A percentile compares a stretch with the other conserved stretches of the same genome.
Conservation (phyloP, 2,888 invertebrate species). For the Colletes collaris region DNA sequence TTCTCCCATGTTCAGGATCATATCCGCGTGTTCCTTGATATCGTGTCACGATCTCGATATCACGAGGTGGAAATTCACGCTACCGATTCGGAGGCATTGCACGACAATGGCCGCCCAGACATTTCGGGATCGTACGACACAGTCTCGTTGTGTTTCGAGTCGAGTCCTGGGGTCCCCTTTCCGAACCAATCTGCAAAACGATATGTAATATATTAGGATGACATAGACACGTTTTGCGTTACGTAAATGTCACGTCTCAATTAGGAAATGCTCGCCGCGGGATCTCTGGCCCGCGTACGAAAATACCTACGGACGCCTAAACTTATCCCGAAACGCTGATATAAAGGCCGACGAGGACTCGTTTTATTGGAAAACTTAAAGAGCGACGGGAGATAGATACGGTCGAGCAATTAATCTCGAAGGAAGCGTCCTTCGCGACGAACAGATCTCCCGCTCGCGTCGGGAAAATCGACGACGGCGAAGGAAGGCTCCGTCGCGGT, state of each 20-base stretch:
- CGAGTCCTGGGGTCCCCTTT: too few species aligned
- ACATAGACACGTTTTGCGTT: conserved; percentile 5
- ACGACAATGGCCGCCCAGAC: too few species aligned
- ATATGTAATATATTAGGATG: too few species aligned
- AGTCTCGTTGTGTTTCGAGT: too few species aligned
- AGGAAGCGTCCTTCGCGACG: not conserved
- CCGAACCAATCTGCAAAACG: too few species aligned
- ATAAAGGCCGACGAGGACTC: not conserved
- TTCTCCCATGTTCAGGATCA: too few species aligned
- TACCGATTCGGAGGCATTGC: too few species aligned
- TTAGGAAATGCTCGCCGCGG: conserved; percentile 1
- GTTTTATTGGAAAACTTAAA: not conserved
- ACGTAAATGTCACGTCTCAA: conserved; percentile 32
- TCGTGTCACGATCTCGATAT: conserved; percentile 6
- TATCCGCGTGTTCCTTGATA: not conserved
- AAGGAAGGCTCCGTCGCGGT: too few species aligned
- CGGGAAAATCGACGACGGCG: not conserved
- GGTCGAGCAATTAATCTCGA: conserved; percentile 6
- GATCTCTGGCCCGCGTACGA: not conserved
- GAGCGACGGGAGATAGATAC: not conserved
- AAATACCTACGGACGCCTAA: conserved; percentile 32
- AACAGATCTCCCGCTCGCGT: not conserved
- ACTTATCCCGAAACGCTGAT: not conserved
- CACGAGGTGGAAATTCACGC: not conserved
- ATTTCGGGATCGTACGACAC: too few species aligned